Conservation (phyloP, 2,888 invertebrate species). For the Psococerastis gibbosa region DNA sequence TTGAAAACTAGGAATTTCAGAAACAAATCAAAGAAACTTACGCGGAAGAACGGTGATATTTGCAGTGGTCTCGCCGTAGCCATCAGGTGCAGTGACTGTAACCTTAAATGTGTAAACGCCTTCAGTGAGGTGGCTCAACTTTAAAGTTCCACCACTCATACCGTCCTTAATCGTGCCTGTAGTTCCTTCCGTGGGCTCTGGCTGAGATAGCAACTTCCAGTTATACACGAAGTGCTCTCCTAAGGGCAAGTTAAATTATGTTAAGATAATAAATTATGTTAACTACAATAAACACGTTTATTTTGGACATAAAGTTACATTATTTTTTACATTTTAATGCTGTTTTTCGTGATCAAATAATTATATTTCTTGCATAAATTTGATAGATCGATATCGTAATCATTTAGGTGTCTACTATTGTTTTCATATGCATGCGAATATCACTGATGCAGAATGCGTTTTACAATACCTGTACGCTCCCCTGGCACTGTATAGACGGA, state of each 20-base stretch:
- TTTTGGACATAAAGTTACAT: no score
- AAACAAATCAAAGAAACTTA: constrained; percentile 21
- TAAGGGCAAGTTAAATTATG: no score
- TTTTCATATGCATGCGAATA: no score
- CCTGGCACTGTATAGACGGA: constrained; percentile 65
- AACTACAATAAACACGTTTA: no score
- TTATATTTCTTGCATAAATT: no score
- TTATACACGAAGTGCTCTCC: constrained; percentile 66
- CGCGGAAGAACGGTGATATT: constrained; percentile 76
- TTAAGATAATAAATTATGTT: no score
- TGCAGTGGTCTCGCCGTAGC: constrained; percentile 64
- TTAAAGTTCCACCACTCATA: constrained; percentile 67
- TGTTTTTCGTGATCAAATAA: no score
- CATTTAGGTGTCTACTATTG: no score
- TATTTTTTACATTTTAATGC: no score
- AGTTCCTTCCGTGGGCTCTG: constrained; percentile 46
- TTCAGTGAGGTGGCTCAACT: constrained; percentile 63
- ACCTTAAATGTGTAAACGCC: constrained; percentile 75
- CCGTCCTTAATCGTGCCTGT: constrained; percentile 52
- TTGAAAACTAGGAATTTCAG: not conserved
- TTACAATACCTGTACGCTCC: constrained; percentile 41
- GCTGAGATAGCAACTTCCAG: constrained; percentile 73
- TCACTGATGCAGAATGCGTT: not conserved
- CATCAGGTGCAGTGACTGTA: constrained; percentile 57
- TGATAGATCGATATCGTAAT: no score